phyloP scores from a whole-genome alignment of 2,888 invertebrate species.

The Andrena camellia region DNA sequence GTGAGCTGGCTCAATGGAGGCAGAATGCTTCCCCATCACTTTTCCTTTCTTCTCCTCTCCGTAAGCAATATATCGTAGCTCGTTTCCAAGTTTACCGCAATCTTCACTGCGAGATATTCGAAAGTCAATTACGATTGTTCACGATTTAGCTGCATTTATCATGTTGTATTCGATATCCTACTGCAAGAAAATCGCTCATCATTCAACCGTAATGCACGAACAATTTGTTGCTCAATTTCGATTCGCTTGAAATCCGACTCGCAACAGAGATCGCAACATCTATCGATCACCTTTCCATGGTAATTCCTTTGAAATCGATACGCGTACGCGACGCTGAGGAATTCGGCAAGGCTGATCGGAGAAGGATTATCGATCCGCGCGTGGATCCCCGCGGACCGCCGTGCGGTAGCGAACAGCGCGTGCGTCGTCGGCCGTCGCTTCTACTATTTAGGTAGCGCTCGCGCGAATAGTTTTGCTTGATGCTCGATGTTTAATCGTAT shows the following conservation, averaged over 20 bases:
- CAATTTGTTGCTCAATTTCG: neutral
- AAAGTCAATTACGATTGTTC: too few species aligned
- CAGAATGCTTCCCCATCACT: neutral
- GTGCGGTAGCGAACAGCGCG: neutral
- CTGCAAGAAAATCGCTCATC: neutral
- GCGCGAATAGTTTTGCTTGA: neutral
- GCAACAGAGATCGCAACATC: neutral
- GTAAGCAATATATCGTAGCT: too few species aligned
- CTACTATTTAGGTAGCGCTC: too few species aligned
- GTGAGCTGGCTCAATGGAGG: neutral
- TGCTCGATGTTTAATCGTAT: neutral
- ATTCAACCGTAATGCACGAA: neutral
- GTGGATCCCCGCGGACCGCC: too few species aligned
- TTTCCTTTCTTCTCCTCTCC: too few species aligned
- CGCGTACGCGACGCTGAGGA: neutral
- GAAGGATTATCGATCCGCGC: neutral
- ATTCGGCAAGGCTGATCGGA: conserved; percentile 1
- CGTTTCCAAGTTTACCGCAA: too few species aligned
- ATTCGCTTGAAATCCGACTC: neutral
- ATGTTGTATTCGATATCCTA: neutral
- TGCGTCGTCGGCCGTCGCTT: neutral
- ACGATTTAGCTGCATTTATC: neutral
- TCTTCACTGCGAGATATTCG: too few species aligned
- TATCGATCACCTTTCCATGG: neutral
- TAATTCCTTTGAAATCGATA: neutral